Conservation (phyloP, 2,797 vertebrate genomes). For the Nyctalus aviator region DNA sequence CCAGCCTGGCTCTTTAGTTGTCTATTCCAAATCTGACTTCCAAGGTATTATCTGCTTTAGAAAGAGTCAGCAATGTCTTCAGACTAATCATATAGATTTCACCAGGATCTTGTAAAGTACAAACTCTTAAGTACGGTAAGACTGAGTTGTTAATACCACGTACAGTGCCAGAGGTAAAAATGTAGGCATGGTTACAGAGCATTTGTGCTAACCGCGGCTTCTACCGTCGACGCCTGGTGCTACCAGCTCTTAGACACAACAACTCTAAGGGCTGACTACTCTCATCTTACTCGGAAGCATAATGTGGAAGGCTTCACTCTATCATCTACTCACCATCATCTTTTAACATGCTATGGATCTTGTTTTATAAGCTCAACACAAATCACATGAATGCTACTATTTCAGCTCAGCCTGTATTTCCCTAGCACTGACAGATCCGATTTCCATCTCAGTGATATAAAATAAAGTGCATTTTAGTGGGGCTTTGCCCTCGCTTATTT, state of each 20-base stretch:
- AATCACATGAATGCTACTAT: neutral
- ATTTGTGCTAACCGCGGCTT: neutral
- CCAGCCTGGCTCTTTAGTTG: neutral
- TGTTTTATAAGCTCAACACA: constrained; percentile 43
- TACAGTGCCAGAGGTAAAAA: neutral
- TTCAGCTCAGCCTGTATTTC: constrained; percentile 38
- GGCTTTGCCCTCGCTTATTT: constrained; percentile 32
- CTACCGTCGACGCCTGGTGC: neutral
- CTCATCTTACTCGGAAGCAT: neutral
- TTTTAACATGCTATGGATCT: neutral
- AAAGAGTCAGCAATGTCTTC: neutral
- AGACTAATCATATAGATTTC: neutral
- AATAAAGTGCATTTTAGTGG: constrained; percentile 31
- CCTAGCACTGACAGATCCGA: constrained; percentile 49
- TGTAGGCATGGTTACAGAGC: neutral
- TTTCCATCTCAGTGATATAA: constrained; percentile 66
- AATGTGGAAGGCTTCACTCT: neutral
- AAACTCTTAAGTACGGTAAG: neutral
- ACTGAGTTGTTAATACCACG: neutral
- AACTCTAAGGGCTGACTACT: neutral
- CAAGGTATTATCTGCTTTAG: neutral
- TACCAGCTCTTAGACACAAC: neutral
- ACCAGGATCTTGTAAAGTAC: neutral
- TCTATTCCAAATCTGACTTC: neutral
- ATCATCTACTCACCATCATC: neutral